Evolutionary conservation across 1,140 invertebrate species (phyloP).

Genomic region (Meloidogyne hapla): DNA sequence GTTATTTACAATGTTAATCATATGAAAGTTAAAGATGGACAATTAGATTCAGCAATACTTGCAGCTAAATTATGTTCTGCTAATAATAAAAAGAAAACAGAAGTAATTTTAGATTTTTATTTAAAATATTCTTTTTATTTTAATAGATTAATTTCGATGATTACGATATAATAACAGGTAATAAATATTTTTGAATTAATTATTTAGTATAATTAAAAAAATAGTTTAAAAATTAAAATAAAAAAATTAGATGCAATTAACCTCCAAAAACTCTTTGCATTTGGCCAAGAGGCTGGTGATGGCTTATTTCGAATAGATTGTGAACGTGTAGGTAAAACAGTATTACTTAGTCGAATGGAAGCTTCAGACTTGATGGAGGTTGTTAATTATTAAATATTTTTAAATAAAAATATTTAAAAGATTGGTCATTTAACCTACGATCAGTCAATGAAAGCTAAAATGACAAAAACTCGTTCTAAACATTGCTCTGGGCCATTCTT

Average conservation of each 20-base stretch:
- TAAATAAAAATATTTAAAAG: slow-evolving; percentile 29
- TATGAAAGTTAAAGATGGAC: slow-evolving; percentile 51
- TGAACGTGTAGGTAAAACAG: slow-evolving; percentile 62
- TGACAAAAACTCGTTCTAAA: slow-evolving; percentile 58
- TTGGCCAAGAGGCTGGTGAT: slow-evolving; percentile 54
- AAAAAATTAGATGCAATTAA: slow-evolving; percentile 54
- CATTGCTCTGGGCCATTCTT: slow-evolving; percentile 62
- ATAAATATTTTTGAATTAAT: background rate
- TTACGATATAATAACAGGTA: slow-evolving; percentile 59
- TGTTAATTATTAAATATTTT: slow-evolving; percentile 14
- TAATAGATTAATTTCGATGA: slow-evolving; percentile 57
- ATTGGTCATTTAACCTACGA: slow-evolving; percentile 62
- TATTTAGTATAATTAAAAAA: too few species aligned
- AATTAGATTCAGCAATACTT: slow-evolving; percentile 56
- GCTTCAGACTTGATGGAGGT: slow-evolving; percentile 63
- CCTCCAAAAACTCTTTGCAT: slow-evolving; percentile 63
- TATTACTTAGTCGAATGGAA: slow-evolving; percentile 62
- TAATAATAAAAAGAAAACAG: slow-evolving; percentile 56
- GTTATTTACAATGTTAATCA: slow-evolving; percentile 64
- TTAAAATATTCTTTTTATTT: background rate
- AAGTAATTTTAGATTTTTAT: background rate
- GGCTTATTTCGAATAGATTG: slow-evolving; percentile 62
- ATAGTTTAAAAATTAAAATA: too few species aligned
- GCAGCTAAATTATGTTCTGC: slow-evolving; percentile 55
- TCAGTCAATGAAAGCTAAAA: slow-evolving; percentile 58